These are phyloP conservation scores for Mirza zaza DNA, from an alignment of 2,113 vertebrate species.

Conservation along the genomic window DNA sequence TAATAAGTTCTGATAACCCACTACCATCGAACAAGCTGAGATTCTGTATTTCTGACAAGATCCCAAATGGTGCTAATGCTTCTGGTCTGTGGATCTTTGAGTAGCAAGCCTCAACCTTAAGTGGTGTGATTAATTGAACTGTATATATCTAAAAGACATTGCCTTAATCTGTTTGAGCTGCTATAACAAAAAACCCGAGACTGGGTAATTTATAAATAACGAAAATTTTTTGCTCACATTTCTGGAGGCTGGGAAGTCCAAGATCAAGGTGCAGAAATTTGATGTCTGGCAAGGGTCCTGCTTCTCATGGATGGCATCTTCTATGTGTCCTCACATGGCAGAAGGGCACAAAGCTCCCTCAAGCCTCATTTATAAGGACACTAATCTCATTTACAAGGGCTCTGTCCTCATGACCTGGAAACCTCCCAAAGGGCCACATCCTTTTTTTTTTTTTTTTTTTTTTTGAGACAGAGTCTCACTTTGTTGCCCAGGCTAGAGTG, in stretches of 20 bases:
- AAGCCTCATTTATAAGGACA: not conserved
- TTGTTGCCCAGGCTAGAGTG: too few relatives aligned
- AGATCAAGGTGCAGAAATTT: not conserved
- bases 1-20: too few relatives aligned
- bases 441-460: too few relatives aligned
- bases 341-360: not conserved
- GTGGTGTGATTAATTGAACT: conserved; percentile 3
- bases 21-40: too few relatives aligned
- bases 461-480: too few relatives aligned
- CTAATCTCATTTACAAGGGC: not conserved
- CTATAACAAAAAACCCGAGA: not conserved
- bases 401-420: not conserved
- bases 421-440: not conserved
- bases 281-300: not conserved
- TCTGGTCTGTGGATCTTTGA: not conserved
- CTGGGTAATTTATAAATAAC: not conserved
- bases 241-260: not conserved
- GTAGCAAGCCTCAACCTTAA: not conserved
- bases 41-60: not conserved
- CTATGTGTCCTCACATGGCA: not conserved
- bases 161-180: not conserved
- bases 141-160: not conserved
- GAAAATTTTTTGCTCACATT: not conserved
- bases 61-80: not conserved
- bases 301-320: not conserved